These are phyloP conservation scores for Trachelus troglodyta DNA, from an alignment of 2,888 invertebrate genomes.

Conservation along the genomic window DNA sequence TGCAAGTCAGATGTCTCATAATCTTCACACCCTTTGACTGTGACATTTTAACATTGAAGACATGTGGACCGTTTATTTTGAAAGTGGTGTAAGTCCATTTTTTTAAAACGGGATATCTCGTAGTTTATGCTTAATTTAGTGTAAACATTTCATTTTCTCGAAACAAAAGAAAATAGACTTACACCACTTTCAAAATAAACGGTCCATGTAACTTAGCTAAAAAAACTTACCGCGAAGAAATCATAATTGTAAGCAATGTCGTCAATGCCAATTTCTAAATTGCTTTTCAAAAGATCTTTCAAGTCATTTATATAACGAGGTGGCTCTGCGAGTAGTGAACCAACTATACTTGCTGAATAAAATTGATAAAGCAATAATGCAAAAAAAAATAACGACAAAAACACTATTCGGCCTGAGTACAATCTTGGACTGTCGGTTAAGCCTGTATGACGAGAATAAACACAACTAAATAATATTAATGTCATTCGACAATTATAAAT, in stretches of 20 bases:
- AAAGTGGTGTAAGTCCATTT: too few relatives aligned
- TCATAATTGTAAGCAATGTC: constrained; percentile 57
- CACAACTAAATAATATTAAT: neutral
- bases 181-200: too few relatives aligned
- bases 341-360: constrained; percentile 62
- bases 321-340: constrained; percentile 54
- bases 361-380: constrained; percentile 59
- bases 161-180: too few relatives aligned
- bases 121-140: too few relatives aligned
- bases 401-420: constrained; percentile 63
- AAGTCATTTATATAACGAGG: constrained; percentile 55
- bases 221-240: constrained; percentile 46
- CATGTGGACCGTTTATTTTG: too few relatives aligned
- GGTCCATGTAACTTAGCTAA: neutral
- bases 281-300: constrained; percentile 53
- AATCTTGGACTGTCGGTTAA: constrained; percentile 64
- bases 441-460: constrained; percentile 56
- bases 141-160: too few relatives aligned
- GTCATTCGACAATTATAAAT: neutral
- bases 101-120: too few relatives aligned
- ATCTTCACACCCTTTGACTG: neutral
- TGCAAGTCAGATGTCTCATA: neutral
- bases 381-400: constrained; percentile 54
- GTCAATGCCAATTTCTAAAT: constrained; percentile 54
- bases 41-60: neutral